These are phyloP conservation scores for Bombus terrestris DNA, from an alignment of 1,140 invertebrate genomes.

Conservation along the genomic window DNA sequence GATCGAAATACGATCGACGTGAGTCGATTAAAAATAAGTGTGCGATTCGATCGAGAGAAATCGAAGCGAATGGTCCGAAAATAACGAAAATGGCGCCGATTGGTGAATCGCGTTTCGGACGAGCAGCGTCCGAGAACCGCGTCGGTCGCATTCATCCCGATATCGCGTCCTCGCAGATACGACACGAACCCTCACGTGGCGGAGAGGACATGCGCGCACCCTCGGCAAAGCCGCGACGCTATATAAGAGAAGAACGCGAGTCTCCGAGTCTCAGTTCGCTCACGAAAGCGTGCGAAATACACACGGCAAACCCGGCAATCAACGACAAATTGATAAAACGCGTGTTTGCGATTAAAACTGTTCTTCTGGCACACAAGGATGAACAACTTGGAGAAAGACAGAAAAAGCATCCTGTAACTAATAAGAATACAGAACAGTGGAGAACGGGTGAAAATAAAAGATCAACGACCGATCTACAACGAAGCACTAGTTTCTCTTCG, in stretches of 20 bases:
- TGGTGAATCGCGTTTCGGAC: neutral
- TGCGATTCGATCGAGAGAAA: neutral
- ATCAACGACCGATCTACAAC: neutral
- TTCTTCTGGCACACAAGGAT: too few species aligned
- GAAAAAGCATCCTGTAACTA: neutral
- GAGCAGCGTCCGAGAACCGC: neutral
- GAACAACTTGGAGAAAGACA: rapidly evolving
- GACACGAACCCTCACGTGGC: conserved; percentile 54
- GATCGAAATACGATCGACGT: neutral
- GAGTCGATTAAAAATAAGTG: neutral
- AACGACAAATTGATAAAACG: neutral
- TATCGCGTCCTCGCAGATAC: conserved; percentile 13
- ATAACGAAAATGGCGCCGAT: neutral
- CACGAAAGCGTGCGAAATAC: conserved; percentile 32
- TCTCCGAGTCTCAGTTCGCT: conserved; percentile 47
- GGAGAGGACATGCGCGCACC: conserved; percentile 57
- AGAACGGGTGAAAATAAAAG: neutral
- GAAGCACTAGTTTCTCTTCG: neutral
- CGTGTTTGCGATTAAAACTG: neutral
- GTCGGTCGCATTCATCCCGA: neutral
- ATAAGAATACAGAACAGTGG: neutral
- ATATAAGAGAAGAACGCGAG: conserved; percentile 55
- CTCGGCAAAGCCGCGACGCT: conserved; percentile 26
- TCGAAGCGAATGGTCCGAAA: neutral
- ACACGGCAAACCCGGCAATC: neutral